Evolutionary conservation across 2,888 invertebrate genomes (phyloP).

Genomic region (Cheilosia vulpina): DNA sequence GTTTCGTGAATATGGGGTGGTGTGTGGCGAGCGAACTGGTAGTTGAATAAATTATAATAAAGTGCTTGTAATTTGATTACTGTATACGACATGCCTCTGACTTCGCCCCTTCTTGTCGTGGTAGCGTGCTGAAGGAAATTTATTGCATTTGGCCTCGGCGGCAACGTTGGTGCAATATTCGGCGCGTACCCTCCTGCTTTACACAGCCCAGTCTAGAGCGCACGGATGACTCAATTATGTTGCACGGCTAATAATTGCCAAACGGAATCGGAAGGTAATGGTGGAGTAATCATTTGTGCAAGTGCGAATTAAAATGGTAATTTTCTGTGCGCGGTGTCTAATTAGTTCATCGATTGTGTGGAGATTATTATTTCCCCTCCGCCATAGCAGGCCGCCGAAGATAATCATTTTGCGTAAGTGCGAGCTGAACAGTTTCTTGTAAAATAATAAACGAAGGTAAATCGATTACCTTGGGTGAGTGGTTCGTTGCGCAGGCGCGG

Average conservation of each 20-base stretch:
- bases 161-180: constrained; percentile 15
- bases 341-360: constrained; percentile 66
- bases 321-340: constrained; percentile 44
- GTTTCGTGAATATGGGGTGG: constrained; percentile 43
- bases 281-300: constrained; percentile 52
- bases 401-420: constrained; percentile 50
- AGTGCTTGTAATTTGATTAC: constrained; percentile 74
- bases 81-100: constrained; percentile 23
- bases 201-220: constrained; percentile 2
- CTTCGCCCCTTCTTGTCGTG: not conserved
- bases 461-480: constrained; percentile 32
- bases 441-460: constrained; percentile 42
- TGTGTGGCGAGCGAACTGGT: constrained; percentile 26
- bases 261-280: constrained; percentile 58
- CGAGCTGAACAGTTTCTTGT: constrained; percentile 41
- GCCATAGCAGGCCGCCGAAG: not conserved
- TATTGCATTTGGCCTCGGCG: constrained; percentile 63
- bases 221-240: constrained; percentile 63
- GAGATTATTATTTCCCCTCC: constrained; percentile 42
- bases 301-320: constrained; percentile 61
- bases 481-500: not conserved
- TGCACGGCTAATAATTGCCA: constrained; percentile 58
- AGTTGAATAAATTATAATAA: constrained; percentile 72
- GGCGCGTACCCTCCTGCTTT: constrained; percentile 1
- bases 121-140: constrained; percentile 51